Conservation (phyloP, 2,888 invertebrate species). For the Andrena marginata region DNA sequence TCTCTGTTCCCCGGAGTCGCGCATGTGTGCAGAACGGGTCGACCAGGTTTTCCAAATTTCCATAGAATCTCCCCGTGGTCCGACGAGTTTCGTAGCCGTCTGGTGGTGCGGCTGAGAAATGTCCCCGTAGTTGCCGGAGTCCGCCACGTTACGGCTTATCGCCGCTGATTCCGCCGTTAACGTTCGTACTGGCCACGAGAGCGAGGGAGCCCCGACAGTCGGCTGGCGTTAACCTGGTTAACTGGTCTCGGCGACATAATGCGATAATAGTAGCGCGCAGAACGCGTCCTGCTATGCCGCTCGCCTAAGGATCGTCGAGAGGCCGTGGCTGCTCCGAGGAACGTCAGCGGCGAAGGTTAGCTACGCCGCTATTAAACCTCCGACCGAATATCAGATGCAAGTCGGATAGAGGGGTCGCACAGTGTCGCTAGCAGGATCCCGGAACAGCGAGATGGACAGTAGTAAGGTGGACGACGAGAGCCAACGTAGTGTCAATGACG, state of each 20-base stretch:
- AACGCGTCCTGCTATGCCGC: constrained; percentile 7
- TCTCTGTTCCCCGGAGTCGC: too few species aligned
- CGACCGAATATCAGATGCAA: constrained; percentile 26
- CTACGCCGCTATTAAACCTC: neutral
- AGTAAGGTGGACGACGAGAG: constrained; percentile 81
- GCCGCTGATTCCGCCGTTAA: constrained; percentile 48
- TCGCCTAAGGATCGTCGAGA: neutral
- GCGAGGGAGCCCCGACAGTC: constrained; percentile 22
- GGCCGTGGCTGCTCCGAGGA: constrained; percentile 2
- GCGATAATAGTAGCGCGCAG: constrained; percentile 29
- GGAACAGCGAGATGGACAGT: constrained; percentile 76
- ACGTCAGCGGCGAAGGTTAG: constrained; percentile 44
- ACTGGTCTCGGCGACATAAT: constrained; percentile 37
- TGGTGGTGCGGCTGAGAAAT: neutral
- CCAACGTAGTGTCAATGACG: constrained; percentile 81
- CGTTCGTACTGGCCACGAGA: constrained; percentile 22
- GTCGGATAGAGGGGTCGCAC: constrained; percentile 9
- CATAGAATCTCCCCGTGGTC: too few species aligned
- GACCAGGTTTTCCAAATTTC: too few species aligned
- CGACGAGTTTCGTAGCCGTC: neutral
- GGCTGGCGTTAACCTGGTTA: constrained; percentile 31
- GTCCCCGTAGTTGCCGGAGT: constrained; percentile 2
- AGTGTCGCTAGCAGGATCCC: constrained; percentile 15
- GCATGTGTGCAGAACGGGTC: too few species aligned
- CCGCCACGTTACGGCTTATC: constrained; percentile 43